Evolutionary conservation across 2,113 vertebrate species (phyloP).

Genomic region (Notothenia coriiceps): DNA sequence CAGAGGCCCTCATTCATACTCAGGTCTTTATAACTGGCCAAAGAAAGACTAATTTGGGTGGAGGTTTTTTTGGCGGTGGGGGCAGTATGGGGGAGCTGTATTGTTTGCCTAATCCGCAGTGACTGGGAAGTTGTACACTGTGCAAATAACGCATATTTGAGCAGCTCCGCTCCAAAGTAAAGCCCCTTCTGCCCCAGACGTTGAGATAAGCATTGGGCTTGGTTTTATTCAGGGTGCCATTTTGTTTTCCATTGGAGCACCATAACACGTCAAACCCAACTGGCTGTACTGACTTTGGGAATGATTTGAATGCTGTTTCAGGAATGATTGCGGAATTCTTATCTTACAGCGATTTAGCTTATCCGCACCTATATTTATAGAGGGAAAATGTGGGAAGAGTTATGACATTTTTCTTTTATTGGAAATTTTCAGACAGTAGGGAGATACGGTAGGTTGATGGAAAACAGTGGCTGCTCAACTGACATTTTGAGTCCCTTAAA

Average conservation of each 20-base stretch:
- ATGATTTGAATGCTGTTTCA: slow-evolving; percentile 1
- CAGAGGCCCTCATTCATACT: slow-evolving; percentile 81
- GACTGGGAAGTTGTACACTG: slow-evolving; percentile 84
- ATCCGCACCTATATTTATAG: slow-evolving; percentile 30
- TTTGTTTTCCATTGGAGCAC: slow-evolving; percentile 40
- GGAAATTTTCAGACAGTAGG: background rate
- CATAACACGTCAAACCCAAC: slow-evolving; percentile 18
- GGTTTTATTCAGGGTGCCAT: slow-evolving; percentile 56
- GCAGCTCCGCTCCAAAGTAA: slow-evolving; percentile 74
- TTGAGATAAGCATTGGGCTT: slow-evolving; percentile 78
- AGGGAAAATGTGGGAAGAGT: background rate
- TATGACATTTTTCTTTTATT: slow-evolving; percentile 4
- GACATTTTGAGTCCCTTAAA: background rate
- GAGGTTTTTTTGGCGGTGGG: slow-evolving; percentile 73
- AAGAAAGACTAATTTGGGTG: slow-evolving; percentile 84
- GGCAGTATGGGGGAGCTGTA: slow-evolving; percentile 70
- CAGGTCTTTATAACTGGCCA: slow-evolving; percentile 81
- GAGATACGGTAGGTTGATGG: background rate
- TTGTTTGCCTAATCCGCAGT: slow-evolving; percentile 84
- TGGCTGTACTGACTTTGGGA: background rate
- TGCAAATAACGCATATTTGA: slow-evolving; percentile 84
- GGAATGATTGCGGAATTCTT: slow-evolving; percentile 38
- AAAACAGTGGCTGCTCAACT: background rate
- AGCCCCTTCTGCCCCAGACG: slow-evolving; percentile 76
- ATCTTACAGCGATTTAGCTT: slow-evolving; percentile 31